phyloP scores from a whole-genome alignment of 2,888 invertebrate species.

The Calameuta idolon region DNA sequence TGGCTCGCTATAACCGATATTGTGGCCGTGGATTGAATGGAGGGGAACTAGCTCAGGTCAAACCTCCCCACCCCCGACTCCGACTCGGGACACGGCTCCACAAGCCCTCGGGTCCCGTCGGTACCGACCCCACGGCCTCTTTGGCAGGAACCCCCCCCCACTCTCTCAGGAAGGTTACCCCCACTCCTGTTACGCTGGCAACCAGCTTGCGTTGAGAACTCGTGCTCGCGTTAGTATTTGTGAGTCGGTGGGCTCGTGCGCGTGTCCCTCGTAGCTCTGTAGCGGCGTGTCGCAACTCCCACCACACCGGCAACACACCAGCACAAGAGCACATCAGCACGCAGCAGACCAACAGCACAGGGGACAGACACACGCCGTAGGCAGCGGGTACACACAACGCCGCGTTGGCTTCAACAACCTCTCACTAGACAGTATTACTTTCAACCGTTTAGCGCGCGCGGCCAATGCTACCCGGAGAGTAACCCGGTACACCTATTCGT shows the following conservation, averaged over 20 bases:
- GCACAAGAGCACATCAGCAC: constrained; percentile 26
- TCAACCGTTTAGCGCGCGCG: constrained; percentile 56
- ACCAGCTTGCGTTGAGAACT: constrained; percentile 8
- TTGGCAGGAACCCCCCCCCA: constrained; percentile 28
- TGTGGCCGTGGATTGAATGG: constrained; percentile 65
- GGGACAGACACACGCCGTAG: constrained; percentile 36
- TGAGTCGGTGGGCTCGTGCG: constrained; percentile 32
- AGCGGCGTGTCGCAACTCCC: constrained; percentile 20
- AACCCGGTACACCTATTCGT: constrained; percentile 20
- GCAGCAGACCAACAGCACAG: constrained; percentile 41
- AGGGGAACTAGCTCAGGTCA: constrained; percentile 67
- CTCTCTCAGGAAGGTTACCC: constrained; percentile 8
- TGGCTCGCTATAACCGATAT: constrained; percentile 65
- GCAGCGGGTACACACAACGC: constrained; percentile 29
- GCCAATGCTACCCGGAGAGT: constrained; percentile 48
- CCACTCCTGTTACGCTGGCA: constrained; percentile 10
- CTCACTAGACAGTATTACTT: constrained; percentile 62
- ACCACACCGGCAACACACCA: constrained; percentile 14
- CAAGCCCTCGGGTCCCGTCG: constrained; percentile 38
- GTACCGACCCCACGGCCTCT: constrained; percentile 17
- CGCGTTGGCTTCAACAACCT: constrained; percentile 55
- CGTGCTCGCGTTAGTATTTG: constrained; percentile 13
- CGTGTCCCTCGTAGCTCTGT: constrained; percentile 17
- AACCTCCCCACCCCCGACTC: constrained; percentile 54
- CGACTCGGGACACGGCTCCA: constrained; percentile 25